These are phyloP conservation scores for Passer montanus DNA, from an alignment of 2,113 vertebrate genomes.

Conservation along the genomic window DNA sequence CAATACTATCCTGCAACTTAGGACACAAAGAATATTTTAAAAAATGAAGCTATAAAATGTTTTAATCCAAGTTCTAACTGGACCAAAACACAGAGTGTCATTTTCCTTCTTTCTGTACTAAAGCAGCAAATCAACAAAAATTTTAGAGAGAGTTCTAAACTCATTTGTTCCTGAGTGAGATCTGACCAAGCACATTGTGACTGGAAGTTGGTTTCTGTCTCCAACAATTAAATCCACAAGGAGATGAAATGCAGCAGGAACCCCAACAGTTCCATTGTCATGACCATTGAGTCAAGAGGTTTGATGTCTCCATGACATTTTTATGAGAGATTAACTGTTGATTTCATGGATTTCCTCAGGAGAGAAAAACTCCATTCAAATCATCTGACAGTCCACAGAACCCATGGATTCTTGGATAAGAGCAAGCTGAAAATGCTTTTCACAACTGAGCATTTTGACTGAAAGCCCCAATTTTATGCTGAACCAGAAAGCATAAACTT, in stretches of 20 bases:
- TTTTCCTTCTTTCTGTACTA: not conserved
- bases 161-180: not conserved
- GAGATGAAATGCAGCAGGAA: not conserved
- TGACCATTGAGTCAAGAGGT: accelerated
- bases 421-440: not conserved
- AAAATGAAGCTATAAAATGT: not conserved
- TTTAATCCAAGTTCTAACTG: not conserved
- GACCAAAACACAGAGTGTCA: accelerated
- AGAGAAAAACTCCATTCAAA: not conserved
- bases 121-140: not conserved
- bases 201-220: not conserved
- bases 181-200: not conserved
- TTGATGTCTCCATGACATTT: not conserved
- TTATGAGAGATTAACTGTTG: not conserved
- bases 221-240: not conserved
- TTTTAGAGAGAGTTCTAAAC: not conserved
- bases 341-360: not conserved
- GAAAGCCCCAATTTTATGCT: not conserved
- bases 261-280: not conserved
- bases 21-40: too few species aligned
- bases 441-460: not conserved
- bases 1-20: not conserved
- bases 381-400: not conserved
- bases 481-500: not conserved
- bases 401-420: not conserved